Percentiles rank a stretch among this genome's conserved stretches.
Conservation (phyloP, 1,140 invertebrate species). For the Cydia fagiglandana region DNA sequence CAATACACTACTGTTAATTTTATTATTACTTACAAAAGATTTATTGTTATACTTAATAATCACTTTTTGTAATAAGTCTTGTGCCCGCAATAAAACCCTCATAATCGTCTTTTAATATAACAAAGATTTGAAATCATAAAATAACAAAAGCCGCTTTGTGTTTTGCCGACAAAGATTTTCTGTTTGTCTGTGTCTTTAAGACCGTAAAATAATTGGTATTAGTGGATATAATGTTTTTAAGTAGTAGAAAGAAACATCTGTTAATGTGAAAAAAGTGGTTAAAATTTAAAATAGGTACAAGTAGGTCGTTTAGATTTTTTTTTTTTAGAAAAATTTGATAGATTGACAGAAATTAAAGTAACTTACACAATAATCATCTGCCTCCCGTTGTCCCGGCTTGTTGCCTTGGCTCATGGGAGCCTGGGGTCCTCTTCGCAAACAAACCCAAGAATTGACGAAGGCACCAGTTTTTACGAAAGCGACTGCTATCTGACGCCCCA, state of each 20-base stretch:
- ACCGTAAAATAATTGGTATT: constrained; percentile 1
- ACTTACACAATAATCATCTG: too few species aligned
- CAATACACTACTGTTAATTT: constrained; percentile 13
- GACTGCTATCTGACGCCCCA: too few species aligned
- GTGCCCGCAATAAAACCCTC: constrained; percentile 15
- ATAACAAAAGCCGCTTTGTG: background rate
- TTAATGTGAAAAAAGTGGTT: background rate
- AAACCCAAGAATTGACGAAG: too few species aligned
- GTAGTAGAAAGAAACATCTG: background rate
- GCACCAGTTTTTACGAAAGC: too few species aligned
- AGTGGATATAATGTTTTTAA: background rate
- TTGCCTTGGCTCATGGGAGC: too few species aligned
- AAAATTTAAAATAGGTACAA: too few species aligned
- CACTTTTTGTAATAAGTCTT: background rate
- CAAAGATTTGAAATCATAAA: background rate
- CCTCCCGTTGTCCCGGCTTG: too few species aligned
- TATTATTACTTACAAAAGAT: background rate
- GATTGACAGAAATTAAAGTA: too few species aligned
- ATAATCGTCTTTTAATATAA: background rate
- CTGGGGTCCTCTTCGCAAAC: too few species aligned
- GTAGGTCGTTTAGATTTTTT: too few species aligned
- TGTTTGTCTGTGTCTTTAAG: background rate
- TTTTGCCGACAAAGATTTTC: constrained; percentile 15
- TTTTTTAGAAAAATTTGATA: too few species aligned
- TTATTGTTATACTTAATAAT: background rate